Conservation (phyloP, 2,797 vertebrate genomes). For the Myotis planiceps region DNA sequence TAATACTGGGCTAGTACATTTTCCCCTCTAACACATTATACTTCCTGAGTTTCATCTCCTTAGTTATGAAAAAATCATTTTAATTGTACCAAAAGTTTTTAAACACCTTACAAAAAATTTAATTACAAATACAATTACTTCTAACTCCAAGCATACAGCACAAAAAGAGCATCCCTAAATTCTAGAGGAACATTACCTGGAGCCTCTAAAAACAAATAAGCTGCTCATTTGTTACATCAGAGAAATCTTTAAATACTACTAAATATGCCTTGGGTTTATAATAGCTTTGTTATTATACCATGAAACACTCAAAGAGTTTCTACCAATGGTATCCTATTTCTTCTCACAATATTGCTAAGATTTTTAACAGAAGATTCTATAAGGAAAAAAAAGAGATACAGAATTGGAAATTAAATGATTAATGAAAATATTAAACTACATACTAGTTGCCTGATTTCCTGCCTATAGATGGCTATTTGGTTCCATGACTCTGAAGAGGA, state of each 20-base stretch:
- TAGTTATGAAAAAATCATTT: neutral
- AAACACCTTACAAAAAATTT: neutral
- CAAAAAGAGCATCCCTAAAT: neutral
- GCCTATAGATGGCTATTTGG: neutral
- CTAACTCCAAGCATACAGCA: neutral
- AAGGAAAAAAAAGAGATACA: neutral
- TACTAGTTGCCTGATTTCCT: neutral
- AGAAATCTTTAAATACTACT: constrained; percentile 20
- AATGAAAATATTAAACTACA: neutral
- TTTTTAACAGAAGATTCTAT: neutral
- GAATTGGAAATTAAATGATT: constrained; percentile 14
- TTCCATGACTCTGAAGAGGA: neutral
- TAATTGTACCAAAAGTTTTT: neutral
- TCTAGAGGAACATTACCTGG: neutral
- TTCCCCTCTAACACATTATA: neutral
- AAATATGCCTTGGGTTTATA: neutral
- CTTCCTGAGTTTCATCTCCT: neutral
- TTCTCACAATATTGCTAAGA: neutral
- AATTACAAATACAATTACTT: constrained; percentile 3
- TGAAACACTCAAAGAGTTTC: neutral
- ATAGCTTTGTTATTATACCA: neutral
- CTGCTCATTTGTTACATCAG: neutral
- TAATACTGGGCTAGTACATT: neutral
- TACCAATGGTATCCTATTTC: neutral
- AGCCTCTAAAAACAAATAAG: constrained; percentile 13